Evolutionary conservation across 2,888 invertebrate genomes (phyloP).

Genomic region (Drepana falcataria): DNA sequence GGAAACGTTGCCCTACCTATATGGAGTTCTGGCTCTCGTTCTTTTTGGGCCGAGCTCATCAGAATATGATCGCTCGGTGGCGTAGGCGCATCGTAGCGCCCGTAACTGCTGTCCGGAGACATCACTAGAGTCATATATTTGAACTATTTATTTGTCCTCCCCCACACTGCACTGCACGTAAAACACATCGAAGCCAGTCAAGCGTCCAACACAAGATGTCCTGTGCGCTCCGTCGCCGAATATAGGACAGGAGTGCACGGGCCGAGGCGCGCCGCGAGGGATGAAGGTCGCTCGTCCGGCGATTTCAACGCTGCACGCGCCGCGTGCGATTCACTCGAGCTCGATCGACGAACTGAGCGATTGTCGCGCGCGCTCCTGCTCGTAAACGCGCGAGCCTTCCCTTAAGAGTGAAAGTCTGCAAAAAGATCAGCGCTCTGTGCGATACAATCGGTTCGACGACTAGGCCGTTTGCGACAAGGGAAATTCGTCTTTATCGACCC

Average conservation of each 20-base stretch:
- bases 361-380: slow-evolving; percentile 66
- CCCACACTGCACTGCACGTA: slow-evolving; percentile 70
- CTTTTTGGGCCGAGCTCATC: slow-evolving; percentile 63
- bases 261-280: slow-evolving; percentile 53
- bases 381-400: slow-evolving; percentile 60
- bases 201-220: slow-evolving; percentile 41
- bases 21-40: slow-evolving; percentile 84
- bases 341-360: slow-evolving; percentile 79
- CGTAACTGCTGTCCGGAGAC: slow-evolving; percentile 83
- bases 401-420: slow-evolving; percentile 80
- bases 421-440: slow-evolving; percentile 73
- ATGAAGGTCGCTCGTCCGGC: slow-evolving; percentile 68
- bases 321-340: slow-evolving; percentile 74
- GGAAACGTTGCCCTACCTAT: slow-evolving; percentile 76
- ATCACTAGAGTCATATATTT: slow-evolving; percentile 76
- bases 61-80: slow-evolving; percentile 73
- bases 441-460: slow-evolving; percentile 72
- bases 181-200: slow-evolving; percentile 57
- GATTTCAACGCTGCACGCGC: slow-evolving; percentile 52
- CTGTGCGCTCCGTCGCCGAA: slow-evolving; percentile 49
- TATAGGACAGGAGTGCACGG: slow-evolving; percentile 66
- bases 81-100: slow-evolving; percentile 75
- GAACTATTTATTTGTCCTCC: slow-evolving; percentile 50
- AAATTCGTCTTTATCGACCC: slow-evolving; percentile 74
- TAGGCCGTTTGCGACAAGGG: slow-evolving; percentile 54